Base-by-base conservation (phyloP, 2,113 vertebrate species). In the Sprattus sprattus region DNA sequence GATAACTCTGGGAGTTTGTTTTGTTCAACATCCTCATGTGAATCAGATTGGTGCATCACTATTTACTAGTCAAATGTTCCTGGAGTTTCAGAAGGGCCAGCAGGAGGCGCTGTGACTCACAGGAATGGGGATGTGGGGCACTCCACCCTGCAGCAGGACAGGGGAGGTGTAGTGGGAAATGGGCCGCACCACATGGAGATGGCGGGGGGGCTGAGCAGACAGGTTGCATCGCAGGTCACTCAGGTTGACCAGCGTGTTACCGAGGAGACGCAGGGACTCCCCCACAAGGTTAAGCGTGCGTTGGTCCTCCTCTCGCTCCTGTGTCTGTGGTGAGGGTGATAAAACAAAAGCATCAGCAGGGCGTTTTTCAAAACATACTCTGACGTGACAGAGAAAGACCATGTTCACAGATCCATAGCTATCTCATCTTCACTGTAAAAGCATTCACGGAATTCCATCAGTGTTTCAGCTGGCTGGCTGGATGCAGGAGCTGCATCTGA, bases 221-320 rank as follows among this genome's bases (percentile, higher is more conserved):
- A 98, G 94, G 88, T 98, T 97, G 87, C 97, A 94, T 54, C 97
- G 96, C 88, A 98, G 91, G 90, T 97, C 97, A 2, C 97, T 97
- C 81, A 98, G 91, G 0, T 96, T 96, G 75, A 98, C 96, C 3
- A 98, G 95, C 45, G 96, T 96, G 82, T 97, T 98, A 39, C 97
- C 97, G 20, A 98, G 94, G 32, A 97, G 94, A 85, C 96, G 95
- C 22, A 98, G 95, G 67, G 96, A 95, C 91, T 98, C 97, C 64
- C 95, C 96, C 0, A 97, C 96, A 82, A 97, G 88, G 32, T 96
- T 94, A 15, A 98, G 95, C 49, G 95, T 92, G 5, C 95, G 95
- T 92, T 98, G 97, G 90, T 97, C 95, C 16, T 97, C 97, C 46
- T 97, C 97, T 1, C 96, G 92, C 85, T 96, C 96, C 91, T 97